These are phyloP conservation scores for Diachasmimorpha longicaudata DNA, from an alignment of 1,140 invertebrate genomes.

Conservation along the genomic window DNA sequence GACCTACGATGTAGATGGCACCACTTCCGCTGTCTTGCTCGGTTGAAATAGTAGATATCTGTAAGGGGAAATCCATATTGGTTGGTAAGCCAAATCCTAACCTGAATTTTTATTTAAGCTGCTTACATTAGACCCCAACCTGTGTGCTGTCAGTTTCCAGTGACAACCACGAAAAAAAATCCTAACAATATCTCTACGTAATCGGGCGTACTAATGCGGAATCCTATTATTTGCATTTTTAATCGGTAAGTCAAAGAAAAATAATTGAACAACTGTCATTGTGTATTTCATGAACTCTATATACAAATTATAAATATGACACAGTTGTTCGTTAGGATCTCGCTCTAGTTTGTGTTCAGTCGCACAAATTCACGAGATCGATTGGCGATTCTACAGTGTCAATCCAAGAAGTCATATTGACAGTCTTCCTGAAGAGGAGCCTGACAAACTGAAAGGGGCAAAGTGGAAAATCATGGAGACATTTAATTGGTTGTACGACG, in stretches of 20 bases:
- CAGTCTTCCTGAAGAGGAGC: neutral
- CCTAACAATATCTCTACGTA: neutral
- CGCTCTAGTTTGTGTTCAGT: neutral
- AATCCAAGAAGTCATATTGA: neutral
- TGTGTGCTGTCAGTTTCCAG: no score
- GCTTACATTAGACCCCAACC: no score
- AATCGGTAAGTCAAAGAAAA: neutral
- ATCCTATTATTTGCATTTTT: neutral
- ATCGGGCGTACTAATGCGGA: neutral
- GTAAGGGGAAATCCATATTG: no score
- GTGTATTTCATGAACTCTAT: neutral
- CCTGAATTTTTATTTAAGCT: no score
- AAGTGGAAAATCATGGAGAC: constrained; percentile 19
- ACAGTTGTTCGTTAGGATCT: neutral
- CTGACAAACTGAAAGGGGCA: neutral
- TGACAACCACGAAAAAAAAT: no score
- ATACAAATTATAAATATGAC: neutral
- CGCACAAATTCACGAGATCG: neutral
- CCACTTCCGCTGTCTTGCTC: no score
- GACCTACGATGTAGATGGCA: no score
- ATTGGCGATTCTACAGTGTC: neutral
- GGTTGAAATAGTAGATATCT: no score
- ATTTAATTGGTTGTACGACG: constrained; percentile 70
- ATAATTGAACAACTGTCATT: neutral
- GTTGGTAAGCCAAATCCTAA: no score